phyloP scores from a whole-genome alignment of 2,113 vertebrate species.

The Mohoua ochrocephala region DNA sequence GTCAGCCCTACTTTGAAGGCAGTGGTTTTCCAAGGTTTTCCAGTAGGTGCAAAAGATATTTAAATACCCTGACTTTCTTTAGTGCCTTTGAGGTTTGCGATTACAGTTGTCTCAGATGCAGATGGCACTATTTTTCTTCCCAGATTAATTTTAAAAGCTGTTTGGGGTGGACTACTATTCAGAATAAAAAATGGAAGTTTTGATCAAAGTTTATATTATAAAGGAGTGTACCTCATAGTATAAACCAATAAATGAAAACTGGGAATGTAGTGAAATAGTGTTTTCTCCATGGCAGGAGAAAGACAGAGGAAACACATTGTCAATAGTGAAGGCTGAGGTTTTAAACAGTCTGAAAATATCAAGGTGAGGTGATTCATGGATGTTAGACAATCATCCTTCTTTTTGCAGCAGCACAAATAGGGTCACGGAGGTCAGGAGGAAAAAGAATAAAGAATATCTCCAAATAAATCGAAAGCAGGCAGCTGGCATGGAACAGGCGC shows the following conservation, averaged over 20 bases:
- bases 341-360: neutral
- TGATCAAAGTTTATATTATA: neutral
- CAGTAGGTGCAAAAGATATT: neutral
- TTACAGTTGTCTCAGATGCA: neutral
- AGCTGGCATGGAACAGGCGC: neutral
- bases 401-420: neutral
- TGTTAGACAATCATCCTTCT: neutral
- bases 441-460: conserved; percentile 2
- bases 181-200: neutral
- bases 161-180: neutral
- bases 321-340: neutral
- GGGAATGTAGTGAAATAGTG: neutral
- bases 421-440: neutral
- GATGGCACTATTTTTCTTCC: neutral
- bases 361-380: neutral
- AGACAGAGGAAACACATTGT: fast-evolving
- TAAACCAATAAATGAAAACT: neutral
- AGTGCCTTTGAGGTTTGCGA: neutral
- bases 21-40: neutral
- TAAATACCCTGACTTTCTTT: neutral
- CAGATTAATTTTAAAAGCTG: neutral
- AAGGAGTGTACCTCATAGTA: neutral
- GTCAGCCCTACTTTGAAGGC: neutral
- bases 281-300: neutral
- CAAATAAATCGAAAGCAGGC: conserved; percentile 21